Evolutionary conservation across 2,888 invertebrate species (phyloP), one percentile per base, ranked within the genome.

Genomic region (Chymomyza amoena): DNA sequence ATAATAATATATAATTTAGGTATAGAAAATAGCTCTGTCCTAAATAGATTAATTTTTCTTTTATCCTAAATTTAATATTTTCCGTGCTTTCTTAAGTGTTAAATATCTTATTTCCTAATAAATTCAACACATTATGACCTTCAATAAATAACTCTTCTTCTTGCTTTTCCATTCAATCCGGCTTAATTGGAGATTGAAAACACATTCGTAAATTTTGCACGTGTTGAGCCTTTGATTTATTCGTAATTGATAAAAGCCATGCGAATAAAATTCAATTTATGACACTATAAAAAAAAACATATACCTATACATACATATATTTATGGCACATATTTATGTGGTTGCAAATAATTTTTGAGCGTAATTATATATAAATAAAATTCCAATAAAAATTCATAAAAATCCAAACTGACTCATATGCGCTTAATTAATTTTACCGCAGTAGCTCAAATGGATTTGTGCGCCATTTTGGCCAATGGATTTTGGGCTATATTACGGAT

Each of bases 391-490:
- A 72, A 66, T 75, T 56, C 70, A 76, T 69, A 68, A 56, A 70
- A 70, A 28, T 63, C 54, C 56, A 45, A 51, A 52, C 32, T 77
- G 70, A 74, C 75, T 83, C 85, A 82, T 84, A 73, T 83, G 83
- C 70, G 54, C 65, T 69, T 78, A 85, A 85, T 81, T 85, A 79
- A 81, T 78, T 78, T 78, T 66, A 75, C 64, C 73, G 59, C 68
- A 66, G 66, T 56, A 25, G 57, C 57, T 54, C 16, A 54, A 15
- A 15, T 62, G 45, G 51, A 62, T 62, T 62, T 36, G 25, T 25
- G 13, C 50, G 25, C 60, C 36, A 36, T 32, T 32, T 60, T 20
- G 50, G 20, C 5, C 39, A 45, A 45, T 45, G 13, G 4, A 45
- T 45, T 45, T 32, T 32, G 32, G 32, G 39, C 13, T 32, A 1